These are phyloP conservation scores for Periphyllus acericola DNA, from an alignment of 2,888 invertebrate genomes.

Conservation along the genomic window DNA sequence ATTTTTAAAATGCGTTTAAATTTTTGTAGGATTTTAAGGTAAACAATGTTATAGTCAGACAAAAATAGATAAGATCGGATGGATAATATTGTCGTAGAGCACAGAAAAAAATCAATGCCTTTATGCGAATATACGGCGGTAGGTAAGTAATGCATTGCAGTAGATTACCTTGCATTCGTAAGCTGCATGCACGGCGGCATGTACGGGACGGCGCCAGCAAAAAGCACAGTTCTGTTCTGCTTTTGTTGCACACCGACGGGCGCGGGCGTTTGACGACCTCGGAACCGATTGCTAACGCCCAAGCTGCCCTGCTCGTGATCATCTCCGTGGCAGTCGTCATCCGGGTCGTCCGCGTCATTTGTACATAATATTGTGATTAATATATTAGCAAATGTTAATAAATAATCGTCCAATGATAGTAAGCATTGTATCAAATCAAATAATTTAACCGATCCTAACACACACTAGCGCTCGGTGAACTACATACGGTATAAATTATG, in stretches of 20 bases:
- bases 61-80: no score
- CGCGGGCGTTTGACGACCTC: not conserved
- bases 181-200: conserved; percentile 21
- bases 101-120: no score
- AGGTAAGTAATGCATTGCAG: no score
- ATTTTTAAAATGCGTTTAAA: no score
- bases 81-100: no score
- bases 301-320: not conserved
- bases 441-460: not conserved
- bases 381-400: no score
- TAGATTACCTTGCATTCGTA: conserved; percentile 39
- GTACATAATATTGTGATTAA: no score
- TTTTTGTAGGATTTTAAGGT: no score
- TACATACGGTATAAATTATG: not conserved
- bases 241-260: not conserved
- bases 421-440: no score
- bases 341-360: not conserved
- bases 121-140: no score
- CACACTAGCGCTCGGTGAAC: not conserved
- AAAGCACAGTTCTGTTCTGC: conserved; percentile 7
- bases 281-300: not conserved
- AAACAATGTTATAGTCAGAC: no score
- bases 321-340: not conserved
- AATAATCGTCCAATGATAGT: no score
- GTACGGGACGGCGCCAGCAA: conserved; percentile 18